Base-by-base conservation (phyloP, 2,888 invertebrate genomes). In the Drosophila planitibia region DNA sequence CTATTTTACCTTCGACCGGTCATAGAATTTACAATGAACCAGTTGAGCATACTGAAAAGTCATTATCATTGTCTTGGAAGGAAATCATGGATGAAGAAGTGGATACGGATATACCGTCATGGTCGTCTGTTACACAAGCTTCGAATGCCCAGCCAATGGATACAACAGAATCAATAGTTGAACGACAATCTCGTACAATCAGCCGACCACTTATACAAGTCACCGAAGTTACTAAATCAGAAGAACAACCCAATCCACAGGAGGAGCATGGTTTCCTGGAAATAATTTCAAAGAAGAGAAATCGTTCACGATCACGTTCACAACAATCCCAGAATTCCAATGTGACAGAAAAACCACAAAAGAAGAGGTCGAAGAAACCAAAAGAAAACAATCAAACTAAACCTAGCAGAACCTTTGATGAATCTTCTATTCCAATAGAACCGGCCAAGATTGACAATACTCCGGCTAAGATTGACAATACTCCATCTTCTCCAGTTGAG, bases 251-350 rank as follows among this genome's bases (percentile, higher is more conserved):
- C 9, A 53, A 68, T 52, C 61, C 65, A 4, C 68, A 74, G 10
- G 94, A 93, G 73, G 85, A 92, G 19, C 93, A 94, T 79, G 94
- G 94, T 57, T 94, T 94, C 80, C 92, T 94, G 70, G 94, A 94
- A 88, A 93, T 92, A 62, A 85, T 94, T 10, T 94, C 94, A 28
- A 93, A 93, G 81, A 94, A 93, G 94, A 94, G 92, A 53, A 82
- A 84, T 53, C 94, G 95, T 65, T 95, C 95, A 3, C 93, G 94
- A 58, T 95, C 95, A 19, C 94, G 94, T 70, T 94, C 94, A 53
- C 93, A 94, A 54, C 90, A 91, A 33, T 85, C 91, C 77, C 93
- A 94, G 81, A 51, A 70, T 68, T 70, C 80, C 10, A 68, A 67
- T 60, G 62, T 75, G 55, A 72, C 92, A 2, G 94, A 94, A 82